phyloP scores from a whole-genome alignment of 2,888 invertebrate genomes.

The Catocala nupta region DNA sequence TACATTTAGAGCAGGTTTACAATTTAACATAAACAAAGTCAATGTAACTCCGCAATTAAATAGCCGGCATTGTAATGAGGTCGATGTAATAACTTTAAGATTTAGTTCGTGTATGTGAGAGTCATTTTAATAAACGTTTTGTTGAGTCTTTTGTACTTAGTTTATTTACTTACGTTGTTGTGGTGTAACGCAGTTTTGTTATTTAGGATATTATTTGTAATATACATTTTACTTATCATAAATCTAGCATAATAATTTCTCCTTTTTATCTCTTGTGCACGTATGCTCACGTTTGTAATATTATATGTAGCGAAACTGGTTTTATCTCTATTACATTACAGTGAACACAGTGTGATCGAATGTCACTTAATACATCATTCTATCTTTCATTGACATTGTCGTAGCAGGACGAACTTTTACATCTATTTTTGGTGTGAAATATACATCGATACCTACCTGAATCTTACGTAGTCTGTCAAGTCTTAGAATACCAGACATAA shows the following conservation, averaged over 20 bases:
- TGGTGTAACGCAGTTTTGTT: conserved; percentile 67
- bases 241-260: conserved; percentile 34
- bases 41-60: conserved; percentile 23
- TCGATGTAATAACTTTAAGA: conserved; percentile 37
- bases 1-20: conserved; percentile 29
- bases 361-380: conserved; percentile 5
- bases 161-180: conserved; percentile 68
- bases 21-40: conserved; percentile 26
- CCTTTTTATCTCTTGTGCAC: conserved; percentile 25
- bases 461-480: no score
- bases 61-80: conserved; percentile 32
- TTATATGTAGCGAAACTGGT: conserved; percentile 21
- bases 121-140: conserved; percentile 56
- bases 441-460: neutral
- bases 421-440: neutral
- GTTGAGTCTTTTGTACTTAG: conserved; percentile 77
- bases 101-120: conserved; percentile 47
- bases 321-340: conserved; percentile 24
- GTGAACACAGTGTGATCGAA: conserved; percentile 20
- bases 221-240: conserved; percentile 29
- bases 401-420: neutral
- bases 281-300: conserved; percentile 29
- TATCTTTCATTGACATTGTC: neutral
- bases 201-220: conserved; percentile 54
- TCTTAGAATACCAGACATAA: no score